These are phyloP conservation scores for Cheilosia variabilis DNA, from an alignment of 2,888 invertebrate genomes.

Conservation along the genomic window DNA sequence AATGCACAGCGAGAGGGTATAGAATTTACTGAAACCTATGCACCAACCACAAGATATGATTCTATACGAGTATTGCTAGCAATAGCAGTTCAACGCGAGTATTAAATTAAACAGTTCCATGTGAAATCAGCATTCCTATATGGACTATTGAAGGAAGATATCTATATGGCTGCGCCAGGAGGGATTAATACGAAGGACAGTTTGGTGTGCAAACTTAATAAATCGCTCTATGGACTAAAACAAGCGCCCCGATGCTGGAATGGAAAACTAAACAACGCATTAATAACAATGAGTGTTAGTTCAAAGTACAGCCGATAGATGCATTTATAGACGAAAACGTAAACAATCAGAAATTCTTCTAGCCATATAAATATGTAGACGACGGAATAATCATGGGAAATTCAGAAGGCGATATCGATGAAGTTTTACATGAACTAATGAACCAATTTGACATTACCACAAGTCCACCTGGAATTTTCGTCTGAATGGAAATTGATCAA, in stretches of 20 bases:
- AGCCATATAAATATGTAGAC: conserved; percentile 77
- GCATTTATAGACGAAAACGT: neutral
- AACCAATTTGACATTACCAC: neutral
- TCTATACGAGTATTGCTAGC: conserved; percentile 76
- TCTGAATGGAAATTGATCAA: neutral
- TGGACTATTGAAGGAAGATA: conserved; percentile 61
- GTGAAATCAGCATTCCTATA: conserved; percentile 71
- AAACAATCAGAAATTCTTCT: conserved; percentile 60
- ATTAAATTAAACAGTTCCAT: conserved; percentile 69
- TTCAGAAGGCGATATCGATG: neutral
- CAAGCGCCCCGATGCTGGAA: conserved; percentile 71
- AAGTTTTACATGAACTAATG: neutral
- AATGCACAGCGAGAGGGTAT: conserved; percentile 71
- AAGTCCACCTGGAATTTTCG: neutral
- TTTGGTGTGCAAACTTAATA: neutral
- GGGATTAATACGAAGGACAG: neutral
- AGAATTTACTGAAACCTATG: conserved; percentile 70
- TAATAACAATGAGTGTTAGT: neutral
- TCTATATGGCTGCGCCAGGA: conserved; percentile 11
- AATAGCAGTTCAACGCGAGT: conserved; percentile 56
- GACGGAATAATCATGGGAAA: conserved; percentile 70
- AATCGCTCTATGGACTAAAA: conserved; percentile 75
- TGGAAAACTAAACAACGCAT: neutral
- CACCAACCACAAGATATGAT: conserved; percentile 77
- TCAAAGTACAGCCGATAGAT: neutral